phyloP scores from a whole-genome alignment of 1,140 invertebrate species.

The Lepidurus packardi region DNA sequence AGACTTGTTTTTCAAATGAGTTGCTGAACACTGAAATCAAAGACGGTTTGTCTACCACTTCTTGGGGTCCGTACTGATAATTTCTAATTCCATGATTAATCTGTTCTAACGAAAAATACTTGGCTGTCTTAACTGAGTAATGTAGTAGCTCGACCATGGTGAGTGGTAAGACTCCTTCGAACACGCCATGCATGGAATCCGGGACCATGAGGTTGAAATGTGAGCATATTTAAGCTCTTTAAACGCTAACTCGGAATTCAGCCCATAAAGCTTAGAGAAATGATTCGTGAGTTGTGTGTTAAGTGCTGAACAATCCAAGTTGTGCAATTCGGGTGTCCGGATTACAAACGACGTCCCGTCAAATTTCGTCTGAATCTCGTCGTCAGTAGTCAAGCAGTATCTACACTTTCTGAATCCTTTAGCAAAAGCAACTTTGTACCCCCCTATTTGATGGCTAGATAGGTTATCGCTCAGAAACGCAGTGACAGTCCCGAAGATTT shows the following conservation, averaged over 20 bases:
- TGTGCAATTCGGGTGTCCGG: slow-evolving; percentile 24
- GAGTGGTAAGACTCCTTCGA: slow-evolving; percentile 32
- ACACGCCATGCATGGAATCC: slow-evolving; percentile 33
- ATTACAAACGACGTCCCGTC: neutral
- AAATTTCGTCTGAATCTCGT: slow-evolving; percentile 24
- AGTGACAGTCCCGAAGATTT: neutral
- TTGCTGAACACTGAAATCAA: slow-evolving; percentile 23
- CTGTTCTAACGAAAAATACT: slow-evolving; percentile 29
- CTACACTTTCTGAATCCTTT: slow-evolving; percentile 24
- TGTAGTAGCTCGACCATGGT: slow-evolving; percentile 17
- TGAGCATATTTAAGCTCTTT: slow-evolving; percentile 33
- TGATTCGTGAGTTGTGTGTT: slow-evolving; percentile 6
- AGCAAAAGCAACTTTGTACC: slow-evolving; percentile 27
- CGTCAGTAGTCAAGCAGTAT: slow-evolving; percentile 24
- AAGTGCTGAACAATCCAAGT: slow-evolving; percentile 20
- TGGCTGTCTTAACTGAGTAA: slow-evolving; percentile 20
- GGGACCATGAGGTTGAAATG: slow-evolving; percentile 20
- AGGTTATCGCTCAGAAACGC: slow-evolving; percentile 23
- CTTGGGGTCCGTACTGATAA: slow-evolving; percentile 26
- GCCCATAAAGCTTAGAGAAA: slow-evolving; percentile 24
- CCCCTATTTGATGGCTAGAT: slow-evolving; percentile 15
- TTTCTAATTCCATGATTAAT: slow-evolving; percentile 24
- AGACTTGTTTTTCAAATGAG: slow-evolving; percentile 25
- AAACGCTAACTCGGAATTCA: slow-evolving; percentile 29
- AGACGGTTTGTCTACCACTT: slow-evolving; percentile 33